Percentiles rank a stretch among this genome's conserved stretches.
Conservation (phyloP, 37 sponge, comb jelly and placozoan species). For the Aplysina aerophoba region DNA sequence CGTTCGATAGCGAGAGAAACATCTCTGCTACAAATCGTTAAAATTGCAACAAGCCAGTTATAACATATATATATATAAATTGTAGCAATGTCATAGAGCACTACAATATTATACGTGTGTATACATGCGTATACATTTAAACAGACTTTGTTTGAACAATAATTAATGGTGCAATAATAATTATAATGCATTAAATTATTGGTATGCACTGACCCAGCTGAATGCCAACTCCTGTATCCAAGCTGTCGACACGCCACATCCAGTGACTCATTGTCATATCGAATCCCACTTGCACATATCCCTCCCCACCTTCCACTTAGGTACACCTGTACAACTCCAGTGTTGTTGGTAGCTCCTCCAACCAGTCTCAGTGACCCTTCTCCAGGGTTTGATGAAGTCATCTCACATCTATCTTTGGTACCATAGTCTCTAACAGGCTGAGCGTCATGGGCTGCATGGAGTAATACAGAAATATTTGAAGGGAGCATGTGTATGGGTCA, state of each 20-base stretch:
- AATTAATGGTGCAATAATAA: not conserved
- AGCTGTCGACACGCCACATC: slow-evolving; percentile 26
- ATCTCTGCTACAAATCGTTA: too few relatives aligned
- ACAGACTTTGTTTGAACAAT: not conserved
- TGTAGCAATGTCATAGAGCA: too few relatives aligned
- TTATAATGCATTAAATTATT: not conserved
- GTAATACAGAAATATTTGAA: too few relatives aligned
- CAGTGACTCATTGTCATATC: not conserved
- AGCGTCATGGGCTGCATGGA: too few relatives aligned
- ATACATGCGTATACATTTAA: not conserved
- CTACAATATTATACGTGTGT: too few relatives aligned
- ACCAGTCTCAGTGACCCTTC: slow-evolving; percentile 25
- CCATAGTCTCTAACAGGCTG: too few relatives aligned
- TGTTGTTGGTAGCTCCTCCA: not conserved
- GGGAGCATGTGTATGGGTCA: too few relatives aligned
- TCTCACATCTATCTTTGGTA: not conserved
- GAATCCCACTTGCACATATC: not conserved
- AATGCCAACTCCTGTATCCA: slow-evolving; percentile 4
- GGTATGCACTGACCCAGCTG: not conserved
- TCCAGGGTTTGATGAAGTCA: not conserved
- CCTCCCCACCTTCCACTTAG: slow-evolving; percentile 4
- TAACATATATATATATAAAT: too few relatives aligned
- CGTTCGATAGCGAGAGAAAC: too few relatives aligned
- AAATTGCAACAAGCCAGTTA: too few relatives aligned
- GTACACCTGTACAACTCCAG: slow-evolving; percentile 3